Percentiles rank a stretch among this genome's conserved stretches.
These are phyloP conservation scores for Podarcis siculus DNA, from an alignment of 2,797 vertebrate species.

Conservation along the genomic window DNA sequence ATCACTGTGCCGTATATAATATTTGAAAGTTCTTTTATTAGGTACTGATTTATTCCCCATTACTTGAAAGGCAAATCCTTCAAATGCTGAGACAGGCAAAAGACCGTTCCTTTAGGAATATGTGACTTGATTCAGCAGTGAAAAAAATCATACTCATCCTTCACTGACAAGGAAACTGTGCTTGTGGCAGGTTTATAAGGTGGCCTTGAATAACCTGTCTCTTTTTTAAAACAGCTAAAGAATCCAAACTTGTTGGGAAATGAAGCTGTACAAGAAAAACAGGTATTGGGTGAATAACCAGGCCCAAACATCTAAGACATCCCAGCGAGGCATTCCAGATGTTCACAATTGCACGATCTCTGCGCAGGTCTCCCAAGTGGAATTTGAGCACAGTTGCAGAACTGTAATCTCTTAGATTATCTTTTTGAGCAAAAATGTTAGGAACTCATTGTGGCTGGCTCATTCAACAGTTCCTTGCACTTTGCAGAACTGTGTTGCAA, in stretches of 20 bases:
- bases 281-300: neutral
- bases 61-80: neutral
- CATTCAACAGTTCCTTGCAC: neutral
- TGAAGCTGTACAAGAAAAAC: neutral
- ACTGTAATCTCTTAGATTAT: neutral
- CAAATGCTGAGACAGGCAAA: neutral
- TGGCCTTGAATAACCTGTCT: neutral
- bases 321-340: neutral
- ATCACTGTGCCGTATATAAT: neutral
- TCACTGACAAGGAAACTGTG: neutral
- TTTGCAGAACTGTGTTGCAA: neutral
- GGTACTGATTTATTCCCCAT: neutral
- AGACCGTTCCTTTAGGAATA: neutral
- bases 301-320: neutral
- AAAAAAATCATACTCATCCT: neutral
- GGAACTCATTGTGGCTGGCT: neutral
- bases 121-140: neutral
- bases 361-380: neutral
- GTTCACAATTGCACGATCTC: neutral
- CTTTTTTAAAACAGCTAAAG: neutral
- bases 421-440: neutral
- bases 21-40: neutral
- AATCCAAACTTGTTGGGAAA: constrained; percentile 6
- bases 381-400: neutral
- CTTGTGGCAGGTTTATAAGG: neutral